These are phyloP conservation scores for Dolichoris vasculosae DNA, from an alignment of 1,140 invertebrate species.

Conservation along the genomic window DNA sequence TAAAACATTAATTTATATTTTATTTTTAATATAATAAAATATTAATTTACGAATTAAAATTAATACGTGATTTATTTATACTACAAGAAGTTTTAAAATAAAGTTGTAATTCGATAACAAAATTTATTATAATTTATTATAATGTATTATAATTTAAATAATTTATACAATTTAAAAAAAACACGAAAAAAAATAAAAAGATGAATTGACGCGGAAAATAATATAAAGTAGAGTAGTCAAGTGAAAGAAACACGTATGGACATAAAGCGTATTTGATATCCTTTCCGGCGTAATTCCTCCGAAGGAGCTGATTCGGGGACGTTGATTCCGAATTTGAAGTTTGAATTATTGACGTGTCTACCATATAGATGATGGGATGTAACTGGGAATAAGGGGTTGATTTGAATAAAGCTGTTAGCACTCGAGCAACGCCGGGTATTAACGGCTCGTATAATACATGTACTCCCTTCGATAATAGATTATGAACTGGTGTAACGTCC, in stretches of 20 bases:
- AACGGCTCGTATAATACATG: slow-evolving; percentile 24
- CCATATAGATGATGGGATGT: slow-evolving; percentile 13
- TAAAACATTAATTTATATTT: too few species aligned
- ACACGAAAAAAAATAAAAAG: too few species aligned
- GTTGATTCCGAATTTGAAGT: slow-evolving; percentile 21
- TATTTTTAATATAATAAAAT: too few species aligned
- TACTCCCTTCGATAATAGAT: slow-evolving; percentile 31
- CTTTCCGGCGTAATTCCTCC: neutral
- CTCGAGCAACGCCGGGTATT: slow-evolving; percentile 19
- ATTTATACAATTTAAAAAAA: too few species aligned
- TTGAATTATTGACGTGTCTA: slow-evolving; percentile 34
- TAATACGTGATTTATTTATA: too few species aligned
- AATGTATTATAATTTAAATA: too few species aligned
- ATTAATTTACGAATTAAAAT: too few species aligned
- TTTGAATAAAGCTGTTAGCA: slow-evolving; percentile 49
- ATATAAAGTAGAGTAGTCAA: neutral
- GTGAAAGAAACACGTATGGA: too few species aligned
- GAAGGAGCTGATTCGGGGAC: neutral
- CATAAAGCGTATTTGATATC: neutral
- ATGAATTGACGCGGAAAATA: too few species aligned
- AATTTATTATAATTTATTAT: too few species aligned
- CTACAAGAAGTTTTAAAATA: too few species aligned
- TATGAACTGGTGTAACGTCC: neutral
- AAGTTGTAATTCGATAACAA: too few species aligned
- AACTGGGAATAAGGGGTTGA: slow-evolving; percentile 19